A percentile compares a stretch with the other conserved stretches of the same genome.
These are phyloP conservation scores for Machimus rusticus DNA, from an alignment of 2,888 invertebrate genomes.

Conservation along the genomic window DNA sequence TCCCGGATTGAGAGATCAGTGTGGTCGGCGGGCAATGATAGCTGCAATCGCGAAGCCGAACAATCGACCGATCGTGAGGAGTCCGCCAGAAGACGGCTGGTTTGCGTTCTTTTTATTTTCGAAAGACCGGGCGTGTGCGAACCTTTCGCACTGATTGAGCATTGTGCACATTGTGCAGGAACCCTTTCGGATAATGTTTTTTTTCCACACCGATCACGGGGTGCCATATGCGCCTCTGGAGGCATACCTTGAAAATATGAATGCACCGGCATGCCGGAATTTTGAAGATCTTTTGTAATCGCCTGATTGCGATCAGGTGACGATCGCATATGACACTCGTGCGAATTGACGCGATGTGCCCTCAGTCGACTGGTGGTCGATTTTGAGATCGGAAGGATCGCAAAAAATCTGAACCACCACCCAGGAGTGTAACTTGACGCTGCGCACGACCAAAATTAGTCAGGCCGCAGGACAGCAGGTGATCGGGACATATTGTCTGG, in stretches of 20 bases:
- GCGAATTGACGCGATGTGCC: background rate
- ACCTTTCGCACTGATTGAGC: background rate
- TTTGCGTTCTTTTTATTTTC: background rate
- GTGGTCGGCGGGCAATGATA: background rate
- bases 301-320: slow-evolving; percentile 20
- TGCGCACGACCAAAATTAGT: slow-evolving; percentile 38
- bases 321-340: slow-evolving; percentile 39
- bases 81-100: background rate
- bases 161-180: background rate
- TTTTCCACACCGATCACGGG: background rate
- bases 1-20: slow-evolving; percentile 23
- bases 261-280: background rate
- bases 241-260: background rate
- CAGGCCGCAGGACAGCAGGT: slow-evolving; percentile 30
- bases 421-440: slow-evolving; percentile 24
- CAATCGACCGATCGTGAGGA: slow-evolving; percentile 6
- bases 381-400: background rate
- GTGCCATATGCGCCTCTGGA: background rate
- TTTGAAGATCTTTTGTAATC: background rate
- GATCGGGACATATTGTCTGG: slow-evolving; percentile 28
- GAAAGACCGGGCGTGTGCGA: slow-evolving; percentile 7
- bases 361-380: background rate
- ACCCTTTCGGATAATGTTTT: background rate
- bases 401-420: slow-evolving; percentile 2
- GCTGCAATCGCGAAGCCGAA: background rate